A percentile compares a stretch with the other conserved stretches of the same genome.
phyloP scores from a whole-genome alignment of 2,888 invertebrate species.

The Oegoconia quadripuncta region DNA sequence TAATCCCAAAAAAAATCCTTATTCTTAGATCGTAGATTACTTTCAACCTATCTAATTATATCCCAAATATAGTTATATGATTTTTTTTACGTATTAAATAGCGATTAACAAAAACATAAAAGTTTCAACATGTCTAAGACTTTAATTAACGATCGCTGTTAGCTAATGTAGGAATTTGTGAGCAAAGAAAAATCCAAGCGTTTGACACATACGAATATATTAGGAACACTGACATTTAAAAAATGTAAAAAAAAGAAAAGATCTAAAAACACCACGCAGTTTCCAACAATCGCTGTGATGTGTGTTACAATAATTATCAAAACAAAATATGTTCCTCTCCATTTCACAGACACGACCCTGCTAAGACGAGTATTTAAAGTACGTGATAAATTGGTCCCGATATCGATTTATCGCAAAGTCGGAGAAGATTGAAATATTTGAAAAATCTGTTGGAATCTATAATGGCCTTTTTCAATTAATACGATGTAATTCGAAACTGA shows the following conservation, averaged over 20 bases:
- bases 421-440: slow-evolving; percentile 66
- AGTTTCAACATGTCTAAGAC: slow-evolving; percentile 39
- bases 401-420: slow-evolving; percentile 65
- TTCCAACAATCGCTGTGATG: slow-evolving; percentile 34
- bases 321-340: slow-evolving; percentile 48
- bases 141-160: slow-evolving; percentile 53
- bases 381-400: slow-evolving; percentile 63
- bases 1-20: slow-evolving; percentile 54
- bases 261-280: too few species aligned
- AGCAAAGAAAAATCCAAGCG: too few species aligned
- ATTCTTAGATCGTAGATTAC: slow-evolving; percentile 26
- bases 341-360: slow-evolving; percentile 51
- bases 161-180: too few species aligned
- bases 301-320: slow-evolving; percentile 51
- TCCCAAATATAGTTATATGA: slow-evolving; percentile 29
- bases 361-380: slow-evolving; percentile 56
- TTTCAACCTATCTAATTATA: slow-evolving; percentile 22
- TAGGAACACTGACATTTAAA: too few species aligned
- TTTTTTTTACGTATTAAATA: slow-evolving; percentile 29
- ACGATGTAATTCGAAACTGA: slow-evolving; percentile 56
- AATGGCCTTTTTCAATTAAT: slow-evolving; percentile 70
- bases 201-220: too few species aligned
- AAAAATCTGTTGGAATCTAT: slow-evolving; percentile 60
- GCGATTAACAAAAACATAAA: slow-evolving; percentile 39
- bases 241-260: too few species aligned